Evolutionary conservation across 2,797 vertebrate genomes (phyloP).

Genomic region (Arremon brunneinucha): DNA sequence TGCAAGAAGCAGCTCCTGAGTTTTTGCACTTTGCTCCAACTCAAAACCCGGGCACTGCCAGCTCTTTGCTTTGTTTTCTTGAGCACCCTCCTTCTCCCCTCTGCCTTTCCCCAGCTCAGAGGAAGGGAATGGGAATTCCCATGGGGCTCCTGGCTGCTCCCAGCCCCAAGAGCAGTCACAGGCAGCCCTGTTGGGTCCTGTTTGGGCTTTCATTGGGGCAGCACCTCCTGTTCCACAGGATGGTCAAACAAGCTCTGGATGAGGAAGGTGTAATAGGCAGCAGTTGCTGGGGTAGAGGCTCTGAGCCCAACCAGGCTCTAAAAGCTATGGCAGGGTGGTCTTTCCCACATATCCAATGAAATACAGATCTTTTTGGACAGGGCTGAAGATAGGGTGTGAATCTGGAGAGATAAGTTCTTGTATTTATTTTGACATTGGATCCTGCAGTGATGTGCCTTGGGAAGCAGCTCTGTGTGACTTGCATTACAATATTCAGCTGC

Average conservation of each 20-base stretch:
- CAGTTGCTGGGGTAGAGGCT: rapidly evolving
- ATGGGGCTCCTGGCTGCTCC: neutral
- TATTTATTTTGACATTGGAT: constrained; percentile 12
- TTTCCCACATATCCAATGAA: neutral
- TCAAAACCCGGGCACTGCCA: neutral
- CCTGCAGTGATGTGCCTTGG: rapidly evolving
- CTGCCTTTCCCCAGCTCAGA: neutral
- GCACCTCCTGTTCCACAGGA: neutral
- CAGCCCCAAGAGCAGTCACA: neutral
- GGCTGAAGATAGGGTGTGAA: neutral
- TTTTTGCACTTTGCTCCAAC: neutral
- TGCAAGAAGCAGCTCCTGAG: neutral
- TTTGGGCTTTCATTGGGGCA: neutral
- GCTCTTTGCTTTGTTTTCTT: neutral
- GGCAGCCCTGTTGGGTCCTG: neutral
- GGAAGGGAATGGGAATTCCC: neutral
- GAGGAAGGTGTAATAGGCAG: neutral
- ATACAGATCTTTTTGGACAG: neutral
- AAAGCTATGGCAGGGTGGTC: neutral
- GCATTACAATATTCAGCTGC: rapidly evolving
- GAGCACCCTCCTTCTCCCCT: neutral
- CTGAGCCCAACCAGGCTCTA: neutral
- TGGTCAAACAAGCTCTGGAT: rapidly evolving
- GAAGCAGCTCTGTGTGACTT: neutral
- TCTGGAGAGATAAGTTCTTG: neutral